Evolutionary conservation across 2,888 invertebrate genomes (phyloP), one percentile per base, ranked within the genome.

Genomic region (Volucella inanis): DNA sequence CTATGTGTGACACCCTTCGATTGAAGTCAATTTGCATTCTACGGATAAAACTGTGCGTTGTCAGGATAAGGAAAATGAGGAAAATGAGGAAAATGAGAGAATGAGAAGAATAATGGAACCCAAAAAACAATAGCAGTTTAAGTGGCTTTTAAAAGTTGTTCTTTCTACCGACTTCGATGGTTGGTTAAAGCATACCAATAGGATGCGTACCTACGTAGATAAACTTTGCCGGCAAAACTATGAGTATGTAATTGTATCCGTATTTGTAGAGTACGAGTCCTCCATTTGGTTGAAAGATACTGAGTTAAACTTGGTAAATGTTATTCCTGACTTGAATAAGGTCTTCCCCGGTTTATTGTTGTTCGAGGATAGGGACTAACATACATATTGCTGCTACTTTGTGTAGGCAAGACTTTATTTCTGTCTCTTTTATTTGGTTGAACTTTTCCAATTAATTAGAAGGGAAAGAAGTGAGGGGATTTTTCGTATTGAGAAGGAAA

Each of bases 361-460:
- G 47, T 11, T 41, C 10, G 31, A 12, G 14, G 14, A 38, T 9
- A 6, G 14, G 41, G 31, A 31, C 6, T 55, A 22, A 22, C 18
- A 22, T 22, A 38, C 14, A 55, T 14, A 43, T 59, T 43, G 50
- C 14, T 14, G 31, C 31, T 31, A 6, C 31, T 0, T 9, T 47
- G 22, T n/a, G 11, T 31, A 10, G 47, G 62, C 15, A 38, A 31
- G 38, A 54, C 50, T 79, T 74, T 55, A 55, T 61, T 50, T 10
- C 54, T 74, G 67, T 74, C 31, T 6, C 6, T 31, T 31, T 31
- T 31, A 6, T 31, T 6, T 80, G 67, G 67, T 49, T 80, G 49
- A 80, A 80, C 74, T 80, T 80, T 80, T 80, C 75, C 75, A 80
- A 80, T 80, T 80, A 80, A 80, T 80, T 75, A 68, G 45, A 45